phyloP scores from a whole-genome alignment of 2,888 invertebrate species.

The Ernsta delagoae region DNA sequence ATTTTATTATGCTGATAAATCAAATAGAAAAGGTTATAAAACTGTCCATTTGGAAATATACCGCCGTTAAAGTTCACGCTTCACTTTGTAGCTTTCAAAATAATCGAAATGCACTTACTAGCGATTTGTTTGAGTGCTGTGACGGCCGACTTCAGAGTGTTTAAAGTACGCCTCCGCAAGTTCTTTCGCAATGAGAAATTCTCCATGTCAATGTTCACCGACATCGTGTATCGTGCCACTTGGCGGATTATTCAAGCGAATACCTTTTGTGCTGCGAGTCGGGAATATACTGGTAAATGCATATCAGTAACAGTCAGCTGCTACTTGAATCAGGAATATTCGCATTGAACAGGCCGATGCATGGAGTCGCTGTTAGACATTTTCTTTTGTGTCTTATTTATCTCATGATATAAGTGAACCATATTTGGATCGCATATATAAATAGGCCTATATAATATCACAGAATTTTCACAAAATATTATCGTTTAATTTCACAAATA shows the following conservation, averaged over 20 bases:
- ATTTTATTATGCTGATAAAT: background rate
- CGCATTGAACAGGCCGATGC: conserved; percentile 59
- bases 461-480: no score
- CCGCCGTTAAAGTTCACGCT: background rate
- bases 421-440: no score
- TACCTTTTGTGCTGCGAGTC: conserved; percentile 72
- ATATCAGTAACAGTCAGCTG: conserved; percentile 70
- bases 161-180: conserved; percentile 73
- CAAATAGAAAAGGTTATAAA: background rate
- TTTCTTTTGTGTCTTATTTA: background rate
- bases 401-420: no score
- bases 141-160: conserved; percentile 77
- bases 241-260: conserved; percentile 43
- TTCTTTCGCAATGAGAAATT: conserved; percentile 76
- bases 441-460: no score
- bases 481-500: no score
- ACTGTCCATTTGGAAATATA: background rate
- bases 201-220: conserved; percentile 76
- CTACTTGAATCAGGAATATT: conserved; percentile 57
- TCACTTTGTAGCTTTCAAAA: background rate
- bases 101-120: conserved; percentile 62
- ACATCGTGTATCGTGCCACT: conserved; percentile 53
- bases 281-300: conserved; percentile 78
- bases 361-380: conserved; percentile 50
- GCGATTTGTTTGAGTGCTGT: conserved; percentile 78